These are phyloP conservation scores for Drosophila quasianomalipes DNA, from an alignment of 2,888 invertebrate species.

Conservation along the genomic window DNA sequence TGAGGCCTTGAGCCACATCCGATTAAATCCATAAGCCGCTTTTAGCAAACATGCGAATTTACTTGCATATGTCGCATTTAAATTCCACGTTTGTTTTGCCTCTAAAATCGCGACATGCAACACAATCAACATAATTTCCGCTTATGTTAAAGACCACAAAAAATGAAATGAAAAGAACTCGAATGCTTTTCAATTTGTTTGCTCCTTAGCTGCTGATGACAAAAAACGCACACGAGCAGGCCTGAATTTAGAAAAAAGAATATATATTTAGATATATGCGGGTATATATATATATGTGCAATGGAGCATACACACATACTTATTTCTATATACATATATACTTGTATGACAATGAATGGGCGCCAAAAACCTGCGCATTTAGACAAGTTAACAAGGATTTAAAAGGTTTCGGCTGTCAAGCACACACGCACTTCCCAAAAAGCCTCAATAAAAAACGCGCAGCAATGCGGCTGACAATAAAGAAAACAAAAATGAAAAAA, in stretches of 20 bases:
- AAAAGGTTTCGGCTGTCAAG: conserved; percentile 82
- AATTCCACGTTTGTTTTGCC: conserved; percentile 53
- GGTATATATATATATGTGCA: conserved; percentile 10
- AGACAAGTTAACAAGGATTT: conserved; percentile 83
- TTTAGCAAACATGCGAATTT: conserved; percentile 41
- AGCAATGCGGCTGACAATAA: conserved; percentile 68
- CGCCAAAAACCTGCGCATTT: conserved; percentile 75
- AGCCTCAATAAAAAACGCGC: conserved; percentile 32
- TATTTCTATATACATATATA: not conserved
- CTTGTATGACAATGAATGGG: conserved; percentile 47
- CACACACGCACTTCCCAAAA: conserved; percentile 33
- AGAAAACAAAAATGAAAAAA: conserved; percentile 46
- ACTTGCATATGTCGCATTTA: conserved; percentile 47
- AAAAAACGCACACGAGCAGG: conserved; percentile 56
- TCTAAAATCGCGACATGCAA: conserved; percentile 27
- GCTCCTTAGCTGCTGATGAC: conserved; percentile 68
- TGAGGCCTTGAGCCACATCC: conserved; percentile 20
- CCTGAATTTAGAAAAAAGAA: conserved; percentile 19
- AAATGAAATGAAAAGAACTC: conserved; percentile 42
- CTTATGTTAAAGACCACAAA: conserved; percentile 31
- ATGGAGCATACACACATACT: conserved; percentile 4
- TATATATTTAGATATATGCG: conserved; percentile 3
- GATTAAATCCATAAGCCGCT: conserved; percentile 41
- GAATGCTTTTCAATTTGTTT: conserved; percentile 73
- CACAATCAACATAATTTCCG: conserved; percentile 78